Percentiles rank a stretch among this genome's conserved stretches.
These are phyloP conservation scores for Beris chalybata DNA, from an alignment of 2,888 invertebrate species.

Conservation along the genomic window DNA sequence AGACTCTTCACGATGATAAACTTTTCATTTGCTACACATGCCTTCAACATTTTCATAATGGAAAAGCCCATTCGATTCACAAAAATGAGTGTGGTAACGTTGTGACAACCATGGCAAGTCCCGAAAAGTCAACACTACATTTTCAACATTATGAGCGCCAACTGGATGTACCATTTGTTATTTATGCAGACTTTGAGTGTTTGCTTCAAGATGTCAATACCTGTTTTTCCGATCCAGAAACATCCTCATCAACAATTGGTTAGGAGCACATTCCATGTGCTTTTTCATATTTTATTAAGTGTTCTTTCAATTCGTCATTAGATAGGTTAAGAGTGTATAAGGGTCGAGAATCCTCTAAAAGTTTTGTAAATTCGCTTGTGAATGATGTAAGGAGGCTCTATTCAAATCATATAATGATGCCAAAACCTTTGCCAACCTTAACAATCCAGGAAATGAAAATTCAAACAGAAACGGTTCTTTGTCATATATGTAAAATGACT, in stretches of 20 bases:
- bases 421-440: not conserved
- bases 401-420: conserved; percentile 2
- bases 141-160: conserved; percentile 47
- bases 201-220: no score
- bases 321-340: no score
- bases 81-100: conserved; percentile 29
- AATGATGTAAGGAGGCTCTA: conserved; percentile 13
- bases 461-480: no score
- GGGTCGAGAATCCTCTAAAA: not conserved
- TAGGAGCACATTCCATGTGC: conserved; percentile 17
- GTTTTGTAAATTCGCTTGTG: conserved; percentile 9
- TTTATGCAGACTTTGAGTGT: no score
- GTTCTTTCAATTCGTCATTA: conserved; percentile 9
- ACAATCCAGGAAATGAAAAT: not conserved
- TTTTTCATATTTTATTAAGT: conserved; percentile 17
- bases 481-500: no score
- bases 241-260: not conserved
- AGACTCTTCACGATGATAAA: not conserved
- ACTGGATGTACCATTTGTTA: no score
- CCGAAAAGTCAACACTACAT: conserved; percentile 46
- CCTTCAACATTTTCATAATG: conserved; percentile 13
- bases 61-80: conserved; percentile 5
- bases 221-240: no score
- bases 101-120: conserved; percentile 48
- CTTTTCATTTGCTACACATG: not conserved